Evolutionary conservation across 1,140 invertebrate species (phyloP).

Genomic region (Neotoxoptera formosana): DNA sequence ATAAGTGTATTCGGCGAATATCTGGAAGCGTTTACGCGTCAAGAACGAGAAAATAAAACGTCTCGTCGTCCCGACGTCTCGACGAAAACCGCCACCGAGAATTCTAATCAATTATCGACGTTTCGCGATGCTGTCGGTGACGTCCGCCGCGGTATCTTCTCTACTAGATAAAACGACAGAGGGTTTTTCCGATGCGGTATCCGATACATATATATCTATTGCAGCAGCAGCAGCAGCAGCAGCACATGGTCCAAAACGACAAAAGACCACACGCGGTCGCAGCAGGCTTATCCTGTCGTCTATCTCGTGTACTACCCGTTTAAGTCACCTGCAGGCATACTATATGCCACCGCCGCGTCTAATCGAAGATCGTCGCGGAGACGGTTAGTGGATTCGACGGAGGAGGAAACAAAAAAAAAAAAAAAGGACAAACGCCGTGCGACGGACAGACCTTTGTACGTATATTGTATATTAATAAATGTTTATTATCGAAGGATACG

Average conservation of each 20-base stretch:
- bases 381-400: too few species aligned
- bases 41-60: neutral
- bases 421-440: neutral
- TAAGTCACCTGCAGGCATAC: slow-evolving; percentile 2
- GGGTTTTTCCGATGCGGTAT: neutral
- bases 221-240: too few species aligned
- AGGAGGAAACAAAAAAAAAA: neutral
- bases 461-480: neutral
- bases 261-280: neutral
- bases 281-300: neutral
- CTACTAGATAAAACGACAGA: neutral
- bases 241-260: neutral
- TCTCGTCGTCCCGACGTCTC: neutral
- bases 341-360: too few species aligned
- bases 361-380: neutral
- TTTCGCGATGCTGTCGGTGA: neutral
- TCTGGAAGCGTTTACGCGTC: neutral
- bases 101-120: neutral
- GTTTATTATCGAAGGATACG: neutral
- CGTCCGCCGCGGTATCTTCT: neutral
- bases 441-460: neutral
- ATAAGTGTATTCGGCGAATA: neutral
- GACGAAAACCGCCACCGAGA: neutral
- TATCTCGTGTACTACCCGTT: slow-evolving; percentile 3
- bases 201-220: too few species aligned